These are phyloP conservation scores for Villa cingulata DNA, from an alignment of 2,888 invertebrate genomes.

Conservation along the genomic window DNA sequence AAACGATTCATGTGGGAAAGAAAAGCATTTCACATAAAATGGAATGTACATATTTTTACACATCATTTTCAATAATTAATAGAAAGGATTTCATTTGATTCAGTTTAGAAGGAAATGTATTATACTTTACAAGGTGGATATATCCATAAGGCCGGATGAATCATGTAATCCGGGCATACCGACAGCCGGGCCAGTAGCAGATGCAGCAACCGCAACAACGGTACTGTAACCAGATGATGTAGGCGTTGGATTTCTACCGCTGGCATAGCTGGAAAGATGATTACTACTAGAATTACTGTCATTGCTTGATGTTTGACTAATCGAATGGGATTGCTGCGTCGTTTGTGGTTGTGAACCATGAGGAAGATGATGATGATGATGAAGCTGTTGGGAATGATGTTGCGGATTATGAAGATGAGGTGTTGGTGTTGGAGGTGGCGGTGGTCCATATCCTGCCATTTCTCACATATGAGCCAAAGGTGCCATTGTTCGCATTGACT, in stretches of 20 bases:
- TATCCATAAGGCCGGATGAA: constrained; percentile 32
- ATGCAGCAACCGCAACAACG: constrained; percentile 19
- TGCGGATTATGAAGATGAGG: constrained; percentile 5
- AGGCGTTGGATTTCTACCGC: not conserved
- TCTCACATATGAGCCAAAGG: constrained; percentile 39
- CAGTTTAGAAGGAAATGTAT: no score
- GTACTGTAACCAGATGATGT: not conserved
- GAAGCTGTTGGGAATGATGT: constrained; percentile 12
- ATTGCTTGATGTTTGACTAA: constrained; percentile 5
- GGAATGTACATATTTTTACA: no score
- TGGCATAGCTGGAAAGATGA: constrained; percentile 14
- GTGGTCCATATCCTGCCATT: constrained; percentile 28
- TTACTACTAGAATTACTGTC: constrained; percentile 13
- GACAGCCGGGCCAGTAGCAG: constrained; percentile 14
- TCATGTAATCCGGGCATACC: constrained; percentile 9
- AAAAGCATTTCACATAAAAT: no score
- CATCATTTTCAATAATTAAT: no score
- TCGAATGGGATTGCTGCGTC: constrained; percentile 5
- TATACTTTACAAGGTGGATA: constrained; percentile 35
- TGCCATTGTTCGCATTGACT: constrained; percentile 35
- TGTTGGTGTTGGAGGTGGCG: constrained; percentile 13
- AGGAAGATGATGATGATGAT: constrained; percentile 11
- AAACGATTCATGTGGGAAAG: no score
- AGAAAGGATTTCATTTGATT: no score
- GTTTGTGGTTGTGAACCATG: constrained; percentile 10